Base-by-base conservation (phyloP, 2,797 vertebrate species). In the Rhabdomys pumilio region DNA sequence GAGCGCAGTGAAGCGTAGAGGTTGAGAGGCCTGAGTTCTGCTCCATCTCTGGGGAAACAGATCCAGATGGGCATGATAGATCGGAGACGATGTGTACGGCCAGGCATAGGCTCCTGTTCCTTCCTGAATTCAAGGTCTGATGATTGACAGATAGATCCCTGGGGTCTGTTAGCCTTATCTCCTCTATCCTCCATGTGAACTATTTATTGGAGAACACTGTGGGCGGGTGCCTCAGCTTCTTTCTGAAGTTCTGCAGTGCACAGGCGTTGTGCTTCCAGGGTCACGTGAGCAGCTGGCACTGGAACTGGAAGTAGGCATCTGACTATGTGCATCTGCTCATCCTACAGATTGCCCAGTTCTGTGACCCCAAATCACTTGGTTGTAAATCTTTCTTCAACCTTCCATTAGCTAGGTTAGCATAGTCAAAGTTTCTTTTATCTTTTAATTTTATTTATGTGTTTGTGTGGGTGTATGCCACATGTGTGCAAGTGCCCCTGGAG, bases 341-440 rank as follows among this genome's bases (percentile, higher is more conserved):
- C 90, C 80, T 89, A 17, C 38, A 72, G 7, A 75, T n/a, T 14
- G n/a, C 29, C 4, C 3, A 22, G 75, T 55, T 80, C 47, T 61
- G 17, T 59, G 59, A 72, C 7, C 20, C 11, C 38, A 84, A 29
- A 26, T 76, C 61, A 92, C 31, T 97, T 44, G 57, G n/a, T 90
- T 83, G 3, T 61, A 24, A 76, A 81, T 72, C 31, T 96, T 96
- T 81, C 63, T 92, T 84, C 14, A 55, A 24, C 69, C 91, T 95
- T 57, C 26, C 26, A 50, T 67, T 31, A 44, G 15, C 81, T 93
- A 38, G 76, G 50, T 55, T 65, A 92, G 20, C 83, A 89, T 75
- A 63, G 53, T 19, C 65, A 79, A 77, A 79, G 22, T n/a, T 14
- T 82, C 76, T 85, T 81, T 94, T 88, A n/a, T 11, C 65, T 86